These are phyloP conservation scores for Galemys pyrenaicus DNA, from an alignment of 2,113 vertebrate species.

Conservation along the genomic window DNA sequence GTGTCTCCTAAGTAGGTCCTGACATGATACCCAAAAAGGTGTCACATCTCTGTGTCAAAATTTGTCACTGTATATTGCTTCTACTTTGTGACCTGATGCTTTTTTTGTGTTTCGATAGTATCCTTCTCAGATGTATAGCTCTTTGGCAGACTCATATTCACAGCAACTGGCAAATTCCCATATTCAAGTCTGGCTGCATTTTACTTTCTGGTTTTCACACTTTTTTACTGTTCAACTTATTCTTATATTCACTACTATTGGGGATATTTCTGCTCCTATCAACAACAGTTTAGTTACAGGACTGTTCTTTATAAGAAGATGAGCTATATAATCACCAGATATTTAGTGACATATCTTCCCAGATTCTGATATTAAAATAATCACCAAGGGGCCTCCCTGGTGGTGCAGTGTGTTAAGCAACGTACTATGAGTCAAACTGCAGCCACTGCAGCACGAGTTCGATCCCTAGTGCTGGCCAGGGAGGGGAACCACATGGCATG, in stretches of 20 bases:
- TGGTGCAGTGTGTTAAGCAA: no score
- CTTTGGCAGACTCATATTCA: background rate
- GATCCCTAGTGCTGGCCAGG: no score
- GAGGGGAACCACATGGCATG: no score
- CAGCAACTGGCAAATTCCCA: background rate
- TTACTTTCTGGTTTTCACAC: background rate
- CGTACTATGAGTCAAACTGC: no score
- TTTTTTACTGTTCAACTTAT: background rate
- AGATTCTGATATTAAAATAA: conserved; percentile 34
- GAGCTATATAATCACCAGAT: background rate
- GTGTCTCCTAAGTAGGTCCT: background rate
- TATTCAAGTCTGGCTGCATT: background rate
- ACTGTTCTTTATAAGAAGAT: background rate
- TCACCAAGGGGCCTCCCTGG: no score
- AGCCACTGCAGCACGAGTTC: no score
- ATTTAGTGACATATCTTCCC: background rate
- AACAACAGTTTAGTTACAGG: background rate
- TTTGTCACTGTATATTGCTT: background rate
- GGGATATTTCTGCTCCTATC: background rate
- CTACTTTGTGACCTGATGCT: background rate
- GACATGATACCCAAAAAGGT: background rate
- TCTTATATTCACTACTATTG: background rate
- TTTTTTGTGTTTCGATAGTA: background rate
- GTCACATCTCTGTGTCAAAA: background rate
- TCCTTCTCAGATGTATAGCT: background rate